Evolutionary conservation across 1,140 invertebrate genomes (phyloP), one percentile per base, ranked within the genome.

Genomic region (Agrypnia vestita): DNA sequence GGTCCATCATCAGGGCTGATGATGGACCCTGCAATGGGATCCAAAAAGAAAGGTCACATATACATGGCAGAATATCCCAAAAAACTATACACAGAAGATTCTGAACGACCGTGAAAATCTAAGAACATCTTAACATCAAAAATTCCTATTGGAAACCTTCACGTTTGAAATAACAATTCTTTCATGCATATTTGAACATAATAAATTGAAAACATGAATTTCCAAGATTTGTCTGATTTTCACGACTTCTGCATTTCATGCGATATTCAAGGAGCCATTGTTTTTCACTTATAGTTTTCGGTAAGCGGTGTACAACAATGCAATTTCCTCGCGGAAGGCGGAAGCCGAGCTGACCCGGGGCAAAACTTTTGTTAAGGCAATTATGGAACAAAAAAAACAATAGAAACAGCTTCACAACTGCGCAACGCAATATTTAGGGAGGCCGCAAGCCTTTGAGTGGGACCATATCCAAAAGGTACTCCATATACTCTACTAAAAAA

Each of bases 301-400:
- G 43, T 75, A 61, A 75, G 46, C 56, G n/a, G 78, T 47, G 59
- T 80, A 78, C 51, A 76, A 80, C 81, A 79, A 80, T 82, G 69
- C 72, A 59, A 51, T 69, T 79, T 77, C 21, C 64, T 80, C 47
- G 67, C 43, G 59, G 53, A 78, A 67, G 80, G 19, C 72, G 43
- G 72, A 79, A 35, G 6, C 49, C 47, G 6, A 17, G 51, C 74
- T 75, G 53, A 75, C 81, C 81, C 76, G 49, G 55, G 51, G 59
- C 67, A 15, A 44, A 80, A 82, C 81, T 82, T 82, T 82, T 82
- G 81, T 78, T 82, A 77, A 64, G 81, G 81, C 81, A 80, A 82
- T 82, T 82, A 82, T 69, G 75, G 67, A 82, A 80, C 62, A 82
- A 79, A 80, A n/a, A 80, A 82, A 80, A 80, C 75, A 82, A 82